Evolutionary conservation across 2,888 invertebrate species (phyloP), one percentile per base, ranked within the genome.

Genomic region (Drosophila meridiana): DNA sequence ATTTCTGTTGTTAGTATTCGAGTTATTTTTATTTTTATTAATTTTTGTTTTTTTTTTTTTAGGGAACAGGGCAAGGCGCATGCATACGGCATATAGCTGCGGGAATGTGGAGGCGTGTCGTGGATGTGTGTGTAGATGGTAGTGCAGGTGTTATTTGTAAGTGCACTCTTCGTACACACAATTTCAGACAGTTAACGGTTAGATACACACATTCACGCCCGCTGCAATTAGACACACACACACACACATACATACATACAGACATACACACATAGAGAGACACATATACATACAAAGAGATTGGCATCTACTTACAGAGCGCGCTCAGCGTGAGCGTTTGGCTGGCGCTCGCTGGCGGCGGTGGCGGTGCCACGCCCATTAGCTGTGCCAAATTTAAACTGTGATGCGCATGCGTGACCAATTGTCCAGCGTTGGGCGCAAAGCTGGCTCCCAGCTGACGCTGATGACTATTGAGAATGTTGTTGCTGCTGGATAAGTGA

Each of bases 261-360:
- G 0, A 28, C 0, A 53, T 4, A 53, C 8, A 55, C 0, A 55
- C 7, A 55, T 20, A 20, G 20, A 20, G 20, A 20, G 20, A 20
- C 20, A 56, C 32, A 55, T 55, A 14, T 26, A 65, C n/a, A 68
- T 36, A 56, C 34, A 59, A 40, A 34, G 14, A 56, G 6, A 38
- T 36, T 42, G 53, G 11, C 34, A 50, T 83, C 56, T 93, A 93
- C 93, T 93, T 92, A 93, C 93, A 93, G 78, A 93, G 73, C 71
- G 94, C 94, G 94, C 94, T 68, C 87, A 69, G 94, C 91, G 79
- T 85, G 87, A 69, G 91, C 85, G 82, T 88, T 71, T 85, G 83
- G 77, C 72, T 80, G 87, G 84, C 73, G 83, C 75, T 63, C 85
- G 87, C 68, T 80, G 80, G 84, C 71, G 76, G 82, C 42, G 73